Base-by-base conservation (phyloP, 1,140 invertebrate species). In the Drosophila chauvacae region DNA sequence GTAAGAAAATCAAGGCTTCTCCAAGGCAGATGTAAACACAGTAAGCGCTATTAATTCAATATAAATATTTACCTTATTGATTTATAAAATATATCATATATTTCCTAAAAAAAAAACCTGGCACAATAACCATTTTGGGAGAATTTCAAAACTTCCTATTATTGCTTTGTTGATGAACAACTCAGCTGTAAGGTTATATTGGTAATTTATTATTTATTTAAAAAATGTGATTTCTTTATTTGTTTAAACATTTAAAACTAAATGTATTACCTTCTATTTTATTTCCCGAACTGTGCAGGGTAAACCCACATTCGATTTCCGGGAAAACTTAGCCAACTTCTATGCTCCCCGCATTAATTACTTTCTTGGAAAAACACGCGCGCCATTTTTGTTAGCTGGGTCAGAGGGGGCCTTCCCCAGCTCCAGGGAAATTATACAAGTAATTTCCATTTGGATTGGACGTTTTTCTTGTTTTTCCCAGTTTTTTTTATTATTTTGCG, bases 331-430 rank as follows among this genome's bases (percentile, higher is more conserved):
- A 2, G 4, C 26, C 11, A 7, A 47, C 33, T 30, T 33, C 16
- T 69, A 18, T 35, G 45, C 39, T 45, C 16, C 53, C 57, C 55
- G 57, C 59, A 71, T 81, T 90, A 88, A 88, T 90, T 90, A 84
- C 70, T 85, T 88, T 90, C 85, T 64, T 73, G 75, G 85, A 88
- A 88, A 83, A 85, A 90, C 68, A 77, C 68, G 84, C 76, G 53
- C 83, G 77, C 80, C 84, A 87, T 87, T 87, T 80, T 78, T 47
- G 45, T 53, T 53, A 18, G 30, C 16, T 23, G 51, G 35, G 44
- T 42, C 20, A 45, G 42, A 30, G 48, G 6, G 33, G 50, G 37
- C 14, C 45, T 64, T 39, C 41, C 53, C 42, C 39, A 30, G 14
- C 37, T 66, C 50, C 69, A 69, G 37, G 51, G 45, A 78, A 81